A percentile compares a stretch with the other conserved stretches of the same genome.
Evolutionary conservation across 2,797 vertebrate species (phyloP).

Genomic region (Sylvia borin): DNA sequence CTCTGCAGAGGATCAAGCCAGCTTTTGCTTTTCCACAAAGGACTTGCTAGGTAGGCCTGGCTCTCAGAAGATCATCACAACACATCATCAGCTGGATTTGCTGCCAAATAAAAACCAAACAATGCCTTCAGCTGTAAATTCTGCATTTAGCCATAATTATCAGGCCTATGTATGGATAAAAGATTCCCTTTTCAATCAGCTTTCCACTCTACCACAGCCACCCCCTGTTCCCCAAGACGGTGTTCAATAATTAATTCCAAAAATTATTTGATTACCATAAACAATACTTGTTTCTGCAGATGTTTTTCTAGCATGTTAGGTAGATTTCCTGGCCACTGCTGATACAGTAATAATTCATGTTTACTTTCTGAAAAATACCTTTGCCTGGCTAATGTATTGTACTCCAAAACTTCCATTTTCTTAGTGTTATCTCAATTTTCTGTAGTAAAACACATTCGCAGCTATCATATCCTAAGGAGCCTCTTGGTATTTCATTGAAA

Average conservation of each 20-base stretch:
- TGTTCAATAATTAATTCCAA: not conserved
- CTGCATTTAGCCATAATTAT: not conserved
- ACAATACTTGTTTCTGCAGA: not conserved
- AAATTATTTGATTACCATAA: not conserved
- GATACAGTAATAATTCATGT: not conserved
- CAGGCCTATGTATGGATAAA: not conserved
- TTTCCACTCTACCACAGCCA: not conserved
- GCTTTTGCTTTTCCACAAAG: not conserved
- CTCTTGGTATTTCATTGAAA: not conserved
- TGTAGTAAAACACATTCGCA: not conserved
- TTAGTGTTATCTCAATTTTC: not conserved
- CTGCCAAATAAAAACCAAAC: not conserved
- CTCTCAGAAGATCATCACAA: not conserved
- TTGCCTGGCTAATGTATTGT: not conserved
- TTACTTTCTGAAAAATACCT: not conserved
- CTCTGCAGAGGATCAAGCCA: not conserved
- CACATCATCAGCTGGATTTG: not conserved
- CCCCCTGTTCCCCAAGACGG: accelerated
- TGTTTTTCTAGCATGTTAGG: not conserved
- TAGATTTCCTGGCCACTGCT: not conserved
- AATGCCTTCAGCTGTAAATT: not conserved
- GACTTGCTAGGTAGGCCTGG: not conserved
- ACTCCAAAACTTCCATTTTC: not conserved
- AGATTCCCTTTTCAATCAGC: not conserved
- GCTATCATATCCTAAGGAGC: not conserved